A percentile compares a stretch with the other conserved stretches of the same genome.
phyloP scores from a whole-genome alignment of 2,888 invertebrate species.

The Tipula confusa region DNA sequence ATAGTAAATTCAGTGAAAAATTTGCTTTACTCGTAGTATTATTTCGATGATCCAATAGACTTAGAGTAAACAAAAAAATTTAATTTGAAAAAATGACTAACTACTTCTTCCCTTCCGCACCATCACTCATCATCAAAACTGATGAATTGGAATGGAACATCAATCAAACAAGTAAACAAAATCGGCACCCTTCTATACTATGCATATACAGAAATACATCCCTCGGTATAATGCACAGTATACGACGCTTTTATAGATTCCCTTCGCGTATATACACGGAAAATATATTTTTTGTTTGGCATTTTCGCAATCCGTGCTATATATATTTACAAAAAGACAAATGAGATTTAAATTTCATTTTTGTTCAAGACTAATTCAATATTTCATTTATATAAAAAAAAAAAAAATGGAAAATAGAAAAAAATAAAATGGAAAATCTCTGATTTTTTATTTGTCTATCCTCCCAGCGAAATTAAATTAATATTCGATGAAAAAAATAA shows the following conservation, averaged over 20 bases:
- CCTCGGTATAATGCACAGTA: not conserved
- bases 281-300: not conserved
- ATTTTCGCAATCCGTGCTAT: not conserved
- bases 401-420: not conserved
- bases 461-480: constrained; percentile 1
- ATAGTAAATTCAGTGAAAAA: no score
- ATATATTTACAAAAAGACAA: not conserved
- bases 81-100: not conserved
- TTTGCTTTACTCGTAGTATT: no score
- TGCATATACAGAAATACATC: not conserved
- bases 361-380: not conserved
- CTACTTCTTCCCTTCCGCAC: not conserved
- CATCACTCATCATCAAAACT: not conserved
- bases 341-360: constrained; percentile 12
- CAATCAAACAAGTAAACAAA: not conserved
- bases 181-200: not conserved
- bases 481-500: not conserved
- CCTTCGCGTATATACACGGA: not conserved
- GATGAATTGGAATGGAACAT: not conserved
- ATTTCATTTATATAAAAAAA: not conserved
- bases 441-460: not conserved
- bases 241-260: not conserved
- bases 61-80: not conserved
- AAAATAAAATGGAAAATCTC: not conserved
- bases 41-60: not conserved